These are phyloP conservation scores for Escarpia spicata DNA, from an alignment of 2,888 invertebrate genomes.

Conservation along the genomic window DNA sequence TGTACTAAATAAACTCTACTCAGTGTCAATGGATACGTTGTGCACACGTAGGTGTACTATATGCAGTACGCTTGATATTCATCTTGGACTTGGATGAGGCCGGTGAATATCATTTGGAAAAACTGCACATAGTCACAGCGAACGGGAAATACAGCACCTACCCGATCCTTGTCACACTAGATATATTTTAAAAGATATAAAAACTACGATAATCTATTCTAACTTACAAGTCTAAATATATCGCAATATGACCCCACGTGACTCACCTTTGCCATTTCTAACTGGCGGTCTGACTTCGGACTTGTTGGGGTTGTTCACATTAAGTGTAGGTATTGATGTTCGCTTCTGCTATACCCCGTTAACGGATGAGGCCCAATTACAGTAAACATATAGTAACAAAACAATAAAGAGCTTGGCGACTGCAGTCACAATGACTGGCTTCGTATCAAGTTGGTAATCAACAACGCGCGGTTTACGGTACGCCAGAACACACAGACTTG, in stretches of 20 bases:
- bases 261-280: constrained; percentile 16
- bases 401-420: not conserved
- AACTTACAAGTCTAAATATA: not conserved
- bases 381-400: not conserved
- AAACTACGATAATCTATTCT: not conserved
- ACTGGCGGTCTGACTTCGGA: not conserved
- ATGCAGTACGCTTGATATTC: not conserved
- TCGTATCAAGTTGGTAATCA: not conserved
- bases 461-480: not conserved
- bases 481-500: not conserved
- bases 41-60: not conserved
- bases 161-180: not conserved
- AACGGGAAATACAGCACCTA: not conserved
- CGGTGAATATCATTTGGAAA: not conserved
- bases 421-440: not conserved
- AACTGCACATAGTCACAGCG: no score
- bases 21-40: not conserved
- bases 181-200: not conserved
- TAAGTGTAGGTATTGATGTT: not conserved
- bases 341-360: not conserved
- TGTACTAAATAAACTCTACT: not conserved
- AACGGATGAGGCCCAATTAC: not conserved
- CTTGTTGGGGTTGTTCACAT: not conserved
- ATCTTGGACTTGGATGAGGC: not conserved
- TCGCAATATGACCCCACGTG: not conserved